A percentile compares a stretch with the other conserved stretches of the same genome.
Conservation (phyloP, 2,113 vertebrate species). For the Aptenodytes patagonicus region DNA sequence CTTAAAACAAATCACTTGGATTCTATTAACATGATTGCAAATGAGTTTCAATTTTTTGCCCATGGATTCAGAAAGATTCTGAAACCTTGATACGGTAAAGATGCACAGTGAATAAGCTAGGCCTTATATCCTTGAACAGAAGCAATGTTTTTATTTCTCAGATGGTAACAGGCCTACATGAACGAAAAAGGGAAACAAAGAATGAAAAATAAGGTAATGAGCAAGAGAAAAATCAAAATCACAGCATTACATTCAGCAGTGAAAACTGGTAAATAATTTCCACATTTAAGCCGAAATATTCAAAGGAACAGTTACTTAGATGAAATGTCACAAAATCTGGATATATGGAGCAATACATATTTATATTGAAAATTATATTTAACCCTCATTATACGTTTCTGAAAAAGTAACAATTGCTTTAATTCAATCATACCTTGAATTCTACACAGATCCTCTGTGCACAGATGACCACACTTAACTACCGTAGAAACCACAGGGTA, state of each 20-base stretch:
- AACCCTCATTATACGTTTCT: constrained; percentile 70
- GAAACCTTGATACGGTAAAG: constrained; percentile 65
- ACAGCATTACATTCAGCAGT: constrained; percentile 70
- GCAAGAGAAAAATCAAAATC: constrained; percentile 72
- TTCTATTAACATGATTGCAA: constrained; percentile 14
- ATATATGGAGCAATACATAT: background rate
- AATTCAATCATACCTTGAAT: constrained; percentile 74
- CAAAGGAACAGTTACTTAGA: constrained; percentile 39
- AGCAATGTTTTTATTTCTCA: constrained; percentile 72
- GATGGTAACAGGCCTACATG: constrained; percentile 66
- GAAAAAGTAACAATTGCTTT: constrained; percentile 39
- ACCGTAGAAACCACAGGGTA: background rate
- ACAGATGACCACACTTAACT: background rate
- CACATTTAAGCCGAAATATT: constrained; percentile 57
- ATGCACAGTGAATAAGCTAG: constrained; percentile 69
- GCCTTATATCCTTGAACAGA: constrained; percentile 99
- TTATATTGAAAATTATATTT: constrained; percentile 58
- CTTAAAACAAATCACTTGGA: constrained; percentile 38
- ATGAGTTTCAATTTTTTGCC: constrained; percentile 65
- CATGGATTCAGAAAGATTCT: constrained; percentile 65
- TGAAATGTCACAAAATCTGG: constrained; percentile 4
- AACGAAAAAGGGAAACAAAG: constrained; percentile 76
- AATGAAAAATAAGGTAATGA: constrained; percentile 74
- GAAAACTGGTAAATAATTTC: constrained; percentile 61
- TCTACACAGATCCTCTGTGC: background rate